phyloP scores from a whole-genome alignment of 2,888 invertebrate species.

The Philonicus albiceps region DNA sequence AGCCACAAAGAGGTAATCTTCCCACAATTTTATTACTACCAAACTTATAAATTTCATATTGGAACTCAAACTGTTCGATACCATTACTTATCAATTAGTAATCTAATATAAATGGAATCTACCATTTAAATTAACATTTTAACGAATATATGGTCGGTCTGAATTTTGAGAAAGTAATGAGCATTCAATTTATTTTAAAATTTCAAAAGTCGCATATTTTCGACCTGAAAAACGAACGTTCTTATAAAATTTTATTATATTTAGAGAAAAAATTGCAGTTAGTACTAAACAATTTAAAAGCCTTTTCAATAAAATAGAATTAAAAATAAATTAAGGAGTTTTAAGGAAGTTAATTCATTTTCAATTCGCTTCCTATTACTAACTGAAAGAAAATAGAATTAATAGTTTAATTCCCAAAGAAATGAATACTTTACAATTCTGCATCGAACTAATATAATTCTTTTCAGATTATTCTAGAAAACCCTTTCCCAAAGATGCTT shows the following conservation, averaged over 20 bases:
- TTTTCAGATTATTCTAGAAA: slow-evolving; percentile 52
- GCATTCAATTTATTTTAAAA: no score
- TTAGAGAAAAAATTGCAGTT: no score
- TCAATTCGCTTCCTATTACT: not conserved
- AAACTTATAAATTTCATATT: not conserved
- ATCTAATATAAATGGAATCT: no score
- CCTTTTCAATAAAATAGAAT: no score
- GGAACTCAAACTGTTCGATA: not conserved
- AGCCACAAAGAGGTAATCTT: slow-evolving; percentile 53
- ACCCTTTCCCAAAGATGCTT: slow-evolving; percentile 65
- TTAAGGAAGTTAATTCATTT: no score
- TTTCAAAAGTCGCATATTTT: no score
- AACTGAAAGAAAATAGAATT: not conserved
- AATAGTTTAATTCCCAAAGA: not conserved
- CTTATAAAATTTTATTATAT: no score
- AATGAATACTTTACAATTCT: not conserved
- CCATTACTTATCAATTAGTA: no score
- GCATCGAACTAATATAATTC: not conserved
- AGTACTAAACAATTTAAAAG: no score
- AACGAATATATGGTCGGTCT: not conserved
- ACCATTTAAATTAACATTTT: no score
- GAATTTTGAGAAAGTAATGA: not conserved
- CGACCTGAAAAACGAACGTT: no score
- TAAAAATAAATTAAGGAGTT: no score
- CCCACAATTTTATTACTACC: not conserved